phyloP scores from a whole-genome alignment of 2,797 vertebrate genomes.

The Cossypha dichroa region DNA sequence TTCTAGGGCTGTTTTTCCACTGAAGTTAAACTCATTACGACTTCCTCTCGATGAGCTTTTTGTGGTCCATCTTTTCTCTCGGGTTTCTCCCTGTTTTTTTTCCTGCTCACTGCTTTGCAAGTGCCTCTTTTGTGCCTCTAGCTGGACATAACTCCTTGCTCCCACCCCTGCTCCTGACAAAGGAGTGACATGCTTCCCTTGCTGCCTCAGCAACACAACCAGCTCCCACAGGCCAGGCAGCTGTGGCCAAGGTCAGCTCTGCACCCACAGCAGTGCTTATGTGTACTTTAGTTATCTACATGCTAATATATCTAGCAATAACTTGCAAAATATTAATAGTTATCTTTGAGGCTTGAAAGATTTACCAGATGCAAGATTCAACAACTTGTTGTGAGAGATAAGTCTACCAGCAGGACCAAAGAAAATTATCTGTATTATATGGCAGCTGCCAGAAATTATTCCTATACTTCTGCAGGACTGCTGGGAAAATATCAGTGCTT shows the following conservation, averaged over 20 bases:
- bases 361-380: neutral
- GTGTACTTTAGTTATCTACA: neutral
- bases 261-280: fast-evolving
- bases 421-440: neutral
- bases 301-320: neutral
- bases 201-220: neutral
- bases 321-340: neutral
- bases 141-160: neutral
- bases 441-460: neutral
- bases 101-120: neutral
- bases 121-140: neutral
- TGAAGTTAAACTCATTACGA: neutral
- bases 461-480: neutral
- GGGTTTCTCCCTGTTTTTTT: neutral
- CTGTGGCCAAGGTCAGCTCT: neutral
- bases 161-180: neutral
- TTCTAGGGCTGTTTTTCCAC: neutral
- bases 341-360: neutral
- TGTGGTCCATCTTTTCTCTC: neutral
- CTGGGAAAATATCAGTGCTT: neutral
- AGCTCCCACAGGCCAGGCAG: neutral
- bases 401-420: neutral
- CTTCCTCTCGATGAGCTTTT: neutral
- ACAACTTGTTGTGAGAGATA: fast-evolving
- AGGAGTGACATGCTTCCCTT: neutral